Evolutionary conservation across 2,797 vertebrate species (phyloP).

Genomic region (Eulemur coronatus): DNA sequence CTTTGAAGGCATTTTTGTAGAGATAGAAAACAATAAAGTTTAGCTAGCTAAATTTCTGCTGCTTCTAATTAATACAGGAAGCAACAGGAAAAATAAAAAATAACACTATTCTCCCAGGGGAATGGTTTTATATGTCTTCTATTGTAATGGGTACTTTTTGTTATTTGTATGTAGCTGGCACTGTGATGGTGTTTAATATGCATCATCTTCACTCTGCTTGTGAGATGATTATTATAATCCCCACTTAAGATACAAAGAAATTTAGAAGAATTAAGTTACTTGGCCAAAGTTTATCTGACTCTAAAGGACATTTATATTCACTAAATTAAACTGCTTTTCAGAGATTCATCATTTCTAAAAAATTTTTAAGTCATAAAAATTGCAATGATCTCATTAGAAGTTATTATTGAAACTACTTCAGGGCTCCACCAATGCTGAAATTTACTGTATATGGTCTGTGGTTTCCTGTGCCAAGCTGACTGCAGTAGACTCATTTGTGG

Average conservation of each 20-base stretch:
- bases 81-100: not conserved
- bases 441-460: not conserved
- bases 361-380: constrained; percentile 20
- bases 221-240: not conserved
- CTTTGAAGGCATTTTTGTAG: not conserved
- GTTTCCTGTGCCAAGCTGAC: not conserved
- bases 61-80: not conserved
- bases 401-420: not conserved
- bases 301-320: not conserved
- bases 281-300: not conserved
- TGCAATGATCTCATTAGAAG: not conserved
- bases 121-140: not conserved
- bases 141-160: not conserved
- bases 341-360: not conserved
- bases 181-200: not conserved
- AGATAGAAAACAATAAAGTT: not conserved
- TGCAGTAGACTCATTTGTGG: not conserved
- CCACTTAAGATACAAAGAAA: not conserved
- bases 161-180: not conserved
- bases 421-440: not conserved
- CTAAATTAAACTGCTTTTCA: not conserved
- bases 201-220: not conserved
- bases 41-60: not conserved
- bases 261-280: not conserved
- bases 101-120: not conserved